A percentile compares a stretch with the other conserved stretches of the same genome.
phyloP scores from a whole-genome alignment of 1,140 invertebrate species.

The Melipona quadrifasciata region DNA sequence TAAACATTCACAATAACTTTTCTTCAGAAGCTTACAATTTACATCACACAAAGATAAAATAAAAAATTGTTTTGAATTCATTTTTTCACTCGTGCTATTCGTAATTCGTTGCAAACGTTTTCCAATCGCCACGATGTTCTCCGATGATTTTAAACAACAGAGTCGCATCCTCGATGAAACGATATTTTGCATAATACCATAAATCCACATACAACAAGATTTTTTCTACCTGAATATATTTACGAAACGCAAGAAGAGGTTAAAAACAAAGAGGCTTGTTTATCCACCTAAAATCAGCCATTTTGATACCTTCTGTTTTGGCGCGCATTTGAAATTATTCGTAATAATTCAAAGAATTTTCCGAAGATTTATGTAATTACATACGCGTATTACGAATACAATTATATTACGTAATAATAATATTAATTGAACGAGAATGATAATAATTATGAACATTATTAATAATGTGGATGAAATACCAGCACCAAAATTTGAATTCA shows the following conservation, averaged over 20 bases:
- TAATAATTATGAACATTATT: neutral
- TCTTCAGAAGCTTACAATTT: neutral
- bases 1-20: neutral
- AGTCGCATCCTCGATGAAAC: neutral
- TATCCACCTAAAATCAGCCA: conserved; percentile 76
- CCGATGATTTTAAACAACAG: neutral
- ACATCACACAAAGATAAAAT: neutral
- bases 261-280: conserved; percentile 77
- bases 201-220: conserved; percentile 3
- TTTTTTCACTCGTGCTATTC: conserved; percentile 56
- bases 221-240: conserved; percentile 17
- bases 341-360: neutral
- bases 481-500: neutral
- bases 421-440: neutral
- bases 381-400: neutral
- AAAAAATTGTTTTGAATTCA: conserved; percentile 2
- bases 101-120: conserved; percentile 66
- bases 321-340: conserved; percentile 27
- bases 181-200: conserved; percentile 14
- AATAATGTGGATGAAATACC: neutral
- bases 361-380: neutral
- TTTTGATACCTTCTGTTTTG: conserved; percentile 67
- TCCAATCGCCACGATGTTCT: conserved; percentile 37
- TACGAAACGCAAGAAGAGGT: conserved; percentile 66
- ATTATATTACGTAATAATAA: neutral